Percentiles rank a stretch among this genome's conserved stretches.
Evolutionary conservation across 2,888 invertebrate genomes (phyloP).

Genomic region (Coleophora flavipennella): DNA sequence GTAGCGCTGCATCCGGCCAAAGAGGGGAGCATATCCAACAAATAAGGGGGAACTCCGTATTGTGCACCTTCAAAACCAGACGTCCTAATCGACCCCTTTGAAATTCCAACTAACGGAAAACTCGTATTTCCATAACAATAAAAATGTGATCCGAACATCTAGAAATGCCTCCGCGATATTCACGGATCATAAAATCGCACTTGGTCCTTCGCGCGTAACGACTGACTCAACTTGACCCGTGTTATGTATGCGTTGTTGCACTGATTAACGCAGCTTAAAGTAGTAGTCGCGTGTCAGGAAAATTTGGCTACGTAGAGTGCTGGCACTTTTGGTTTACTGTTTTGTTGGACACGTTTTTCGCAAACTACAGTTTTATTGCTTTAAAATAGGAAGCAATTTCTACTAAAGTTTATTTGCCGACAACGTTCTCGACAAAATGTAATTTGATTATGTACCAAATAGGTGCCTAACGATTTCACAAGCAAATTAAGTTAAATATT

Average conservation of each 20-base stretch:
- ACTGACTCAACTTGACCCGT: slow-evolving; percentile 55
- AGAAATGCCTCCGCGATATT: slow-evolving; percentile 70
- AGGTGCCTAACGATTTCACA: too few relatives aligned
- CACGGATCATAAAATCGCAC: slow-evolving; percentile 71
- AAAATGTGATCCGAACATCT: slow-evolving; percentile 71
- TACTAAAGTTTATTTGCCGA: too few relatives aligned
- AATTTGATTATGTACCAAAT: too few relatives aligned
- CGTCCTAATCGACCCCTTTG: slow-evolving; percentile 71
- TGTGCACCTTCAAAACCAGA: slow-evolving; percentile 71
- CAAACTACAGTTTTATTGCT: too few relatives aligned
- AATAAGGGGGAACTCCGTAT: slow-evolving; percentile 55
- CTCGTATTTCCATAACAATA: slow-evolving; percentile 72
- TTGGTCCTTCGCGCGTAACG: slow-evolving; percentile 46
- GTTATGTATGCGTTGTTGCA: slow-evolving; percentile 27
- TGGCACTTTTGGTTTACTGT: slow-evolving; percentile 32
- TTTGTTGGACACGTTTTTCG: too few relatives aligned
- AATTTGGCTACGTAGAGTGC: slow-evolving; percentile 42
- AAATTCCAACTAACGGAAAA: slow-evolving; percentile 71
- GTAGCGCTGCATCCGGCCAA: slow-evolving; percentile 42
- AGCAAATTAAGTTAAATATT: too few relatives aligned
- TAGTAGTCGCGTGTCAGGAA: slow-evolving; percentile 36
- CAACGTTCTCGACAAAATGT: too few relatives aligned
- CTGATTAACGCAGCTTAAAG: slow-evolving; percentile 29
- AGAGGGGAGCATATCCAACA: slow-evolving; percentile 47
- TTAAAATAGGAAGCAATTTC: too few relatives aligned